These are phyloP conservation scores for Acipenser oxyrinchus DNA, from an alignment of 2,797 vertebrate genomes.

Conservation along the genomic window DNA sequence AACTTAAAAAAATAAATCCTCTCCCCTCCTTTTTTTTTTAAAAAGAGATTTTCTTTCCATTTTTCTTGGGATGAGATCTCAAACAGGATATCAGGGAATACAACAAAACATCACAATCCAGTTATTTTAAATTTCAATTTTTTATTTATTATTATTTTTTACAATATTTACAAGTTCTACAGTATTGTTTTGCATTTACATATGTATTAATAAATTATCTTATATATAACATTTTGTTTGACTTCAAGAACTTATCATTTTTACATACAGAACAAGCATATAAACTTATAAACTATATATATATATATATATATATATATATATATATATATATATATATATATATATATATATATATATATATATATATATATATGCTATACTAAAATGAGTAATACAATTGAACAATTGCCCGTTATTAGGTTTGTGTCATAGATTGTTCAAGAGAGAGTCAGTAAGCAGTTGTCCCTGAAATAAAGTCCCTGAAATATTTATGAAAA, in stretches of 20 bases:
- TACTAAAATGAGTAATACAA: too few relatives aligned
- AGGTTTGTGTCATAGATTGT: too few relatives aligned
- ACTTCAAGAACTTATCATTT: neutral
- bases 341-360: neutral
- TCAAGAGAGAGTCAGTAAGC: neutral
- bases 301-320: neutral
- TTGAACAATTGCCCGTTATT: too few relatives aligned
- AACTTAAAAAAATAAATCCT: too few relatives aligned
- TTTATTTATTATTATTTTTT: neutral
- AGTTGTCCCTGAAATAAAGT: neutral
- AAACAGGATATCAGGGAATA: too few relatives aligned
- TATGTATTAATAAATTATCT: conserved; percentile 8
- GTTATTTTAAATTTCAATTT: too few relatives aligned
- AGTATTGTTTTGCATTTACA: neutral
- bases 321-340: conserved; percentile 18
- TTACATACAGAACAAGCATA: neutral
- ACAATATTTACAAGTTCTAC: neutral
- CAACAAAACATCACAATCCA: too few relatives aligned
- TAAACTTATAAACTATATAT: neutral
- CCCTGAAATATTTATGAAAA: too few relatives aligned
- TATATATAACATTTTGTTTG: conserved; percentile 7
- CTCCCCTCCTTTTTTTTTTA: too few relatives aligned
- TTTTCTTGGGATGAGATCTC: too few relatives aligned
- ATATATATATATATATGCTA: neutral
- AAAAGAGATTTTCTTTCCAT: too few relatives aligned